Evolutionary conservation across 2,888 invertebrate genomes (phyloP), one percentile per base, ranked within the genome.

Genomic region (Frankliniella fusca): DNA sequence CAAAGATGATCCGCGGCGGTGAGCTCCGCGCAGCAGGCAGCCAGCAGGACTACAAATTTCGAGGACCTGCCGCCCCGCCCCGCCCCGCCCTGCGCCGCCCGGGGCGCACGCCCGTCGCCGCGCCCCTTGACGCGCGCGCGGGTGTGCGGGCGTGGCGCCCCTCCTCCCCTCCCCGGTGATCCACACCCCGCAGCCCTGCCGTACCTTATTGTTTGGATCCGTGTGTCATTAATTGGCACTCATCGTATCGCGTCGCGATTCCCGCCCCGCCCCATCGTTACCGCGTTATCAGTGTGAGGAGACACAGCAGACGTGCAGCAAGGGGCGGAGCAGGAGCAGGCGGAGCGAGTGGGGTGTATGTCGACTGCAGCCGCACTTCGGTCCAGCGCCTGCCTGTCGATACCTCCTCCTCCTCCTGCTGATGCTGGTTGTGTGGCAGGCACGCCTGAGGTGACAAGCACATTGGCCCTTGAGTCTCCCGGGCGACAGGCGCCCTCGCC

Each of bases 361-460:
- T 23, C 70, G 9, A 23, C 54, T 54, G 54, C 54, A 15, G 54
- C 54, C 54, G 54, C 54, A 38, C 38, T 54, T 18, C 54, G 54
- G 54, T 54, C 54, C 70, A 10, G 27, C 70, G 70, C 70, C 27
- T 76, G 9, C 18, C 54, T 54, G 18, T 54, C 54, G 54, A 54
- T 54, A 20, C 54, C 85, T 81, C 85, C 84, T 84, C 84, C 82
- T 83, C 85, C 83, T 27, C 38, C 38, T 38, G 38, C 38, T 38
- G 38, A 2, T 5, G 38, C 38, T 38, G 38, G 38, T 38, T 38
- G 38, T 38, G 38, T 38, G 38, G 38, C 38, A 38, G 54, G 15
- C 54, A 54, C 54, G 54, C 54, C 18, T 54, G 54, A 54, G 54
- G 54, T 54, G 54, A 54, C 54, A 20, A 54, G 15, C 54, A 54